These are phyloP conservation scores for Cephus runcator DNA, from an alignment of 2,888 invertebrate genomes.

Conservation along the genomic window DNA sequence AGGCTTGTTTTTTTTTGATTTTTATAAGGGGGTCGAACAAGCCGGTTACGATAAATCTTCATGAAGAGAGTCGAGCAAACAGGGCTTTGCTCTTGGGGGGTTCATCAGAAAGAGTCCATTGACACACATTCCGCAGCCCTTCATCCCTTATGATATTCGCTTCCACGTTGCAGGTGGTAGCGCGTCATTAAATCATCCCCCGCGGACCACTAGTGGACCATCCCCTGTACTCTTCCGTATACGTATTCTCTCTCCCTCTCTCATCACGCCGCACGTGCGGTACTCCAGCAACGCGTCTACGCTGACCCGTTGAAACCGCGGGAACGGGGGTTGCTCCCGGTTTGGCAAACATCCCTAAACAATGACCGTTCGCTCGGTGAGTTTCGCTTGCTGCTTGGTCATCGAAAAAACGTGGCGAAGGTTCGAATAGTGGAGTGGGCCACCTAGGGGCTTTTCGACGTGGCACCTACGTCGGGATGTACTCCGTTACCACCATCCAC, in stretches of 20 bases:
- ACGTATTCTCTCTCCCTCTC: not conserved
- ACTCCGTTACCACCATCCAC: not conserved
- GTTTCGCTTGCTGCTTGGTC: slow-evolving; percentile 45
- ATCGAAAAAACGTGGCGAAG: slow-evolving; percentile 28
- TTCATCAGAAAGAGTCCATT: slow-evolving; percentile 14
- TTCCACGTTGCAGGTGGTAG: slow-evolving; percentile 1
- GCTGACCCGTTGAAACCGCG: not conserved
- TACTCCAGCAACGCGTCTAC: not conserved
- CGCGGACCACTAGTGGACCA: slow-evolving; percentile 10
- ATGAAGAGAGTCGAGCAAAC: slow-evolving; percentile 16
- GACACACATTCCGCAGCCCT: slow-evolving; percentile 18
- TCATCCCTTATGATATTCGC: slow-evolving; percentile 1
- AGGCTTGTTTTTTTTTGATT: not conserved
- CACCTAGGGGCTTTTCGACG: slow-evolving; percentile 14
- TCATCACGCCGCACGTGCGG: not conserved
- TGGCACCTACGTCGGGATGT: not conserved
- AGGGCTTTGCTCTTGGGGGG: slow-evolving; percentile 20
- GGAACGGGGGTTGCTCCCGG: slow-evolving; percentile 18
- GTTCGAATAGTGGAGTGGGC: slow-evolving; percentile 16
- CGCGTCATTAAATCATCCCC: slow-evolving; percentile 37
- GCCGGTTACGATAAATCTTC: slow-evolving; percentile 14
- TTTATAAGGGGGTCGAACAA: not conserved
- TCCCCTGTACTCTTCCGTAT: not conserved
- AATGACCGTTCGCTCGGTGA: slow-evolving; percentile 41
- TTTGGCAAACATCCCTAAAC: slow-evolving; percentile 27